Evolutionary conservation across 2,113 vertebrate genomes (phyloP), one percentile per base, ranked within the genome.

Genomic region (Lophotis ruficrista): DNA sequence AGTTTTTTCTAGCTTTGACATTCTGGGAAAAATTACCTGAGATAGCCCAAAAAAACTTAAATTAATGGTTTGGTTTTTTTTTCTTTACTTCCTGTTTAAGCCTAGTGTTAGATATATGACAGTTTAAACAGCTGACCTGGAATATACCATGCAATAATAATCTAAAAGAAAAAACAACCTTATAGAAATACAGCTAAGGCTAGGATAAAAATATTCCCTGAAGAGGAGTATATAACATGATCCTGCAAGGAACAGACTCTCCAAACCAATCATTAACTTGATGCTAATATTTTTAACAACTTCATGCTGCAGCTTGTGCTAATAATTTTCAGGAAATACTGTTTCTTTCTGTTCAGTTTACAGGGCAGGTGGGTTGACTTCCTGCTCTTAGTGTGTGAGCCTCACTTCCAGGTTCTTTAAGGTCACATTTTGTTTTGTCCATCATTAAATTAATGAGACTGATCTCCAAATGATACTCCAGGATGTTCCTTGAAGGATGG

Each of bases 61-160:
- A 94, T 85, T 96, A 89, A 86, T 88, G 66, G n/a, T n/a, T n/a
- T n/a, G n/a, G n/a, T 33, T 58, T 60, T 77, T 76, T 84, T 77
- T 89, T 81, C 60, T 93, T 90, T 45, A 54, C 85, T 98, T 98
- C 96, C 96, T 97, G 69, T 97, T 96, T 97, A 96, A 94, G 75
- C 65, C 97, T 95, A 15, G 82, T 91, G 66, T 94, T 91, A 96
- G 86, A 86, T 75, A 72, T 96, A 92, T 93, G 90, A 58, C 80
- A 60, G 79, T 96, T 98, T 91, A 80, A 98, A 96, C 84, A 97
- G 93, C 94, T 97, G 92, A 97, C 76, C 50, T 69, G 87, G 58
- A 71, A 78, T 83, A 69, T 84, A 80, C 22, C 7, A 18, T 81
- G 37, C 28, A 61, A 82, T 78, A 70, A 77, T 64, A 79, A 64